Evolutionary conservation across 2,113 vertebrate genomes (phyloP).

Genomic region (Forbesichthys papilliferus): DNA sequence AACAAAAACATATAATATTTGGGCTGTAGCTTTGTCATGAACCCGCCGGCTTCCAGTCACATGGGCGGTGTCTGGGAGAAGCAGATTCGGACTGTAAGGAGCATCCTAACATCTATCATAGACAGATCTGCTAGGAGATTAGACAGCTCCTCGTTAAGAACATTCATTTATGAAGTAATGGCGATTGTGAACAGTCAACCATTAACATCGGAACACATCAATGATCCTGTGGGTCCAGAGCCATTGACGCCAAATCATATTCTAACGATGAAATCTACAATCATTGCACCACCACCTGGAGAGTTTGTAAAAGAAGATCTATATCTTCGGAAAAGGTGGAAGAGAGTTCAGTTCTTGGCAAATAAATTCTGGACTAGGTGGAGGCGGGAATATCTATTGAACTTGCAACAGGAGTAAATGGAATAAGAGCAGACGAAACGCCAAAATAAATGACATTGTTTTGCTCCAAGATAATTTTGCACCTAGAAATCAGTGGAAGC

Average conservation of each 20-base stretch:
- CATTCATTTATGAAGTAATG: constrained; percentile 22
- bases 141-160: constrained; percentile 1
- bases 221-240: constrained; percentile 20
- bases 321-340: constrained; percentile 30
- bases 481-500: constrained; percentile 29
- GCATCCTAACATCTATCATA: neutral
- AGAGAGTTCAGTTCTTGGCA: constrained; percentile 25
- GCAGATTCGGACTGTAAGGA: too few species aligned
- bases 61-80: neutral
- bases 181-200: constrained; percentile 28
- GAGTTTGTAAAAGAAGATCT: constrained; percentile 34
- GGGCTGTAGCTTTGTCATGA: constrained; percentile 26
- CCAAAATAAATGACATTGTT: constrained; percentile 32
- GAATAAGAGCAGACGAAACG: constrained; percentile 6
- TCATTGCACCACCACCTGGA: constrained; percentile 26
- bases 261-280: constrained; percentile 27
- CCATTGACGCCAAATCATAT: constrained; percentile 31
- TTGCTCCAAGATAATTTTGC: constrained; percentile 21
- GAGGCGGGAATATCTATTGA: constrained; percentile 26
- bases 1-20: constrained; percentile 8
- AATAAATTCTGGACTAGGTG: constrained; percentile 40
- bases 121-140: neutral
- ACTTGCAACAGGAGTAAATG: constrained; percentile 23
- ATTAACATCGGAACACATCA: constrained; percentile 24
- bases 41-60: neutral